Evolutionary conservation across 2,888 invertebrate genomes (phyloP).

Genomic region (Glomeris marginata): DNA sequence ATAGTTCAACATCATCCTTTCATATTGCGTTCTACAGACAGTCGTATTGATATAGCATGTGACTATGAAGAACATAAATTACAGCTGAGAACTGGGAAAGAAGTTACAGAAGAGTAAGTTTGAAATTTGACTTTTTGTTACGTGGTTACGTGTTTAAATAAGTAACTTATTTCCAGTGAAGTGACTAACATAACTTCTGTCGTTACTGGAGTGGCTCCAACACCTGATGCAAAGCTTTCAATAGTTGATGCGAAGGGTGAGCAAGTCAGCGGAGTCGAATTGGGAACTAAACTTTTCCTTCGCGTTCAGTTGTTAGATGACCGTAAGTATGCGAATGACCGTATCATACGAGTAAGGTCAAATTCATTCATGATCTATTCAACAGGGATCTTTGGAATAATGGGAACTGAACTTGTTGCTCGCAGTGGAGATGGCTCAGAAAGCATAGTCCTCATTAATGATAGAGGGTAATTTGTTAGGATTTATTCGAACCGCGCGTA

Average conservation of each 20-base stretch:
- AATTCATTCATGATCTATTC: no score
- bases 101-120: constrained; percentile 18
- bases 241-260: constrained; percentile 18
- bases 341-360: no score
- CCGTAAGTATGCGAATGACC: constrained; percentile 16
- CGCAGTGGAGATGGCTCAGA: constrained; percentile 19
- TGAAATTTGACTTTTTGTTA: constrained; percentile 2
- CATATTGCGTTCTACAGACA: constrained; percentile 18
- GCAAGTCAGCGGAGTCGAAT: constrained; percentile 18
- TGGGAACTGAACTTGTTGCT: constrained; percentile 18
- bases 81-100: constrained; percentile 18
- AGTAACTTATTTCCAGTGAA: constrained; percentile 12
- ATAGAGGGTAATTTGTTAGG: constrained; percentile 16
- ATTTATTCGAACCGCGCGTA: neutral
- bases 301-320: constrained; percentile 19
- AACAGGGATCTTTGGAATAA: constrained; percentile 17
- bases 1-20: constrained; percentile 20
- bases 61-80: constrained; percentile 19
- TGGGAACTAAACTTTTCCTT: constrained; percentile 18
- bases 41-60: constrained; percentile 20
- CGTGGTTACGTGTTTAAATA: constrained; percentile 1
- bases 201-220: constrained; percentile 18
- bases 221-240: constrained; percentile 17
- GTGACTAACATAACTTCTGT: constrained; percentile 18
- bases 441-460: constrained; percentile 19